Base-by-base conservation (phyloP, 2,797 vertebrate genomes). In the Sebastes nivosus region DNA sequence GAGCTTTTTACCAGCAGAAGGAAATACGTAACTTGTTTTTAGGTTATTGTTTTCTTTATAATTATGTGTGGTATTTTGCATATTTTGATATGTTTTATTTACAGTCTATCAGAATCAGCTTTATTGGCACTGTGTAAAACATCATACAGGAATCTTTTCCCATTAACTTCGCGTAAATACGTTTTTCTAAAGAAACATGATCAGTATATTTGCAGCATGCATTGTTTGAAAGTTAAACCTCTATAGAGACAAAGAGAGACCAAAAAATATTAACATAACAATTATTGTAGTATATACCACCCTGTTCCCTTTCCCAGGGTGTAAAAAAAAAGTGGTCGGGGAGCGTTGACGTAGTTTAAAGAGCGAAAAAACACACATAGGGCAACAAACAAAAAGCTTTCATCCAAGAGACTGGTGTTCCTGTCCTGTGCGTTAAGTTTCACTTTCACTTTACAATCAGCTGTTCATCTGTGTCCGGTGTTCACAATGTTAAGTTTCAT, bases 381-480 rank as follows among this genome's bases (percentile, higher is more conserved):
- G 36, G 38, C 38, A 42, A 42, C 38, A 42, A 42, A 42, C 38
- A 42, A 5, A 42, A 42, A 42, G 38, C 13, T 42, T 42, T 16
- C 38, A 42, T 13, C 36, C 36, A 38, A 38, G 36, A 38, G 6
- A 42, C 38, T 42, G 38, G 2, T 42, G 6, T 46, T 46, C 42
- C 42, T 46, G 42, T 18, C 42, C 42, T 46, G 42, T 0, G 14
- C 42, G 14, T 46, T 46, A 46, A 46, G 42, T 46, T 46, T 46
- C 42, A 46, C 42, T 46, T 46, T 46, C 6, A 46, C 42, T 46
- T 18, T 46, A 18, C 42, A 46, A 46, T 46, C 42, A 46, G 42
- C 42, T 46, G 42, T 16, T 46, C 3, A 2, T 18, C 0, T 0
- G 20, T 52, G 46, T 52, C 20, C 46, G 0, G 8, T 46, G 46